Evolutionary conservation across 2,797 vertebrate species (phyloP), one percentile per base, ranked within the genome.

Genomic region (Sebastes itinus): DNA sequence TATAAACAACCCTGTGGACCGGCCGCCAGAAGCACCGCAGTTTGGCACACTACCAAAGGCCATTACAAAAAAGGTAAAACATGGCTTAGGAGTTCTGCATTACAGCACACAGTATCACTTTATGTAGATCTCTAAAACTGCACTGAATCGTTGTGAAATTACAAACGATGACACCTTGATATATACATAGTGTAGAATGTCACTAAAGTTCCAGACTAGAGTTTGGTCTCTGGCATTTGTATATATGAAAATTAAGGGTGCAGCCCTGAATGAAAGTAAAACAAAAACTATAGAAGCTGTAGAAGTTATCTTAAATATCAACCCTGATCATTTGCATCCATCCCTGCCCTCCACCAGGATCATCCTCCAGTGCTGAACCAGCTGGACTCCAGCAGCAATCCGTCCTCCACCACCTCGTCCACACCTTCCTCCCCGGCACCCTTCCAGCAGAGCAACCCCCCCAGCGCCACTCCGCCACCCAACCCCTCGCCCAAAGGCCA

Each of bases 311-410:
- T 62, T 28, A 13, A 55, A 54, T 49, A 22, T 75, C 7, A 28
- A 25, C 4, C 25, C 27, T 58, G 27, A 64, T 63, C 13, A 2
- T 62, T 56, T 65, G 20, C 4, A 7, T 75, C 35, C 25, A 1
- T 55, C 30, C 28, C 3, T 64, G 11, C 58, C 67, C 4, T 14
- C 73, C 77, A 62, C 4, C 92, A 99, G 98, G 99, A 99, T 82
- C 98, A 99, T 70, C 96, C 97, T 22, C 95, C 97, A 2, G 95
- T 95, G 82, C 95, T 98, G 92, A 99, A 97, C 88, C 98, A 98
- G 80, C 93, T 98, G 87, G 99, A 99, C 93, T 99, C 99, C 77
- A 99, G 99, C 95, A 99, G 98, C 88, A 99, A 99, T 86, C 99
- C 99, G 0, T 99, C 99, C 75, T 99, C 98, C 72, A 99, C 99